A percentile compares a stretch with the other conserved stretches of the same genome.
These are phyloP conservation scores for Sebastes glaucus DNA, from an alignment of 2,797 vertebrate genomes.

Conservation along the genomic window DNA sequence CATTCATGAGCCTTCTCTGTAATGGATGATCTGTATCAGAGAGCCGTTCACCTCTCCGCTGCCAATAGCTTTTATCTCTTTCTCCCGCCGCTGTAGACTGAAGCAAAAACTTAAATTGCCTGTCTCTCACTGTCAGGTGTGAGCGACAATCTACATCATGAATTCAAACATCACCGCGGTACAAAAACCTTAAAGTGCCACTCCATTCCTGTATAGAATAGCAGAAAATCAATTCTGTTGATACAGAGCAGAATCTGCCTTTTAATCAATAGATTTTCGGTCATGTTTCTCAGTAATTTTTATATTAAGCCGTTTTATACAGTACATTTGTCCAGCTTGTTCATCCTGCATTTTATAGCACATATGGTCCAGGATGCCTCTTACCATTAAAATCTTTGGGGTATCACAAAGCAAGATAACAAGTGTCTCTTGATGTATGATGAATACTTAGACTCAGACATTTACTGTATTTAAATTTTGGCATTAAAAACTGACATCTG, in stretches of 20 bases:
- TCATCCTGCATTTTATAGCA: not conserved
- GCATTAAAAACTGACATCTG: not conserved
- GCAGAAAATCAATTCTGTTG: constrained; percentile 29
- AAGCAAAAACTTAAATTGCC: constrained; percentile 53
- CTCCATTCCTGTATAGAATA: constrained; percentile 24
- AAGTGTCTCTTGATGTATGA: constrained; percentile 3
- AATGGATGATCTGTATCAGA: constrained; percentile 55
- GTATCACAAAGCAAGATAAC: not conserved
- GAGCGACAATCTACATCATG: constrained; percentile 47
- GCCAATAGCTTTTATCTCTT: constrained; percentile 56
- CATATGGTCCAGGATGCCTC: not conserved
- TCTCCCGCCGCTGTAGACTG: constrained; percentile 28
- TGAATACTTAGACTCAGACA: not conserved
- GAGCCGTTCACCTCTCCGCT: constrained; percentile 31
- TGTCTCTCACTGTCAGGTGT: constrained; percentile 48
- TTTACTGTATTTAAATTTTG: not conserved
- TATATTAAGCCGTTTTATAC: not conserved
- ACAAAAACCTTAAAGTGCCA: constrained; percentile 1
- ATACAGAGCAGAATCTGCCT: constrained; percentile 21
- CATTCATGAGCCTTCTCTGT: constrained; percentile 44
- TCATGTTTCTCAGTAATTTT: not conserved
- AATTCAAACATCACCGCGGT: constrained; percentile 21
- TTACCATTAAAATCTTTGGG: not conserved
- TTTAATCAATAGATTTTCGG: constrained; percentile 1
- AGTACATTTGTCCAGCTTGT: not conserved